phyloP scores from a whole-genome alignment of 2,113 vertebrate species.

The Indri indri region DNA sequence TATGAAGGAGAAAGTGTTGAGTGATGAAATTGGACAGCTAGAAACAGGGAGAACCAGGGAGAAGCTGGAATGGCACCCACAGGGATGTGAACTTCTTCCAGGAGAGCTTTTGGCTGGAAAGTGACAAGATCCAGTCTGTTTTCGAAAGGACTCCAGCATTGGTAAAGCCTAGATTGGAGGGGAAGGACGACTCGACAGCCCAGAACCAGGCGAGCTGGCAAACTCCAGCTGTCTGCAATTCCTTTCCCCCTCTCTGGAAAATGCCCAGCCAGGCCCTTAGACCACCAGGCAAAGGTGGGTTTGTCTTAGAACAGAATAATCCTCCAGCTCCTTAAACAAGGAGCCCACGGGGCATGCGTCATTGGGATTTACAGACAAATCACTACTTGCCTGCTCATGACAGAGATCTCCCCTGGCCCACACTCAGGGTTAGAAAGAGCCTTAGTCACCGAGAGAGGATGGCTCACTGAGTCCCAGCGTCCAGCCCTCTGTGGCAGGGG shows the following conservation, averaged over 20 bases:
- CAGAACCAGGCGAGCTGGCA: background rate
- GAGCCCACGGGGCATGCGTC: background rate
- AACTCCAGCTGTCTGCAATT: background rate
- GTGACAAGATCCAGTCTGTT: background rate
- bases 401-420: background rate
- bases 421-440: background rate
- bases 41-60: background rate
- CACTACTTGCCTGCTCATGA: background rate
- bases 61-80: background rate
- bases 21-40: background rate
- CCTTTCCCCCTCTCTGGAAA: background rate
- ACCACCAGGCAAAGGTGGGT: background rate
- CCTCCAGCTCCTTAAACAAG: background rate
- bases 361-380: background rate
- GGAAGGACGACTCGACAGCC: background rate
- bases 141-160: background rate
- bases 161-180: background rate
- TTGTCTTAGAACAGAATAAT: background rate
- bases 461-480: background rate
- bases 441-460: background rate
- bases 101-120: background rate
- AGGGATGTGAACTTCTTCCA: background rate
- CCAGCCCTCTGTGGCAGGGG: background rate
- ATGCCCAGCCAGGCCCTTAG: background rate
- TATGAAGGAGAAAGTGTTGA: background rate